Percentiles rank a stretch among this genome's conserved stretches.
phyloP scores from a whole-genome alignment of 1,140 invertebrate species.

The Cecropterus lyciades region DNA sequence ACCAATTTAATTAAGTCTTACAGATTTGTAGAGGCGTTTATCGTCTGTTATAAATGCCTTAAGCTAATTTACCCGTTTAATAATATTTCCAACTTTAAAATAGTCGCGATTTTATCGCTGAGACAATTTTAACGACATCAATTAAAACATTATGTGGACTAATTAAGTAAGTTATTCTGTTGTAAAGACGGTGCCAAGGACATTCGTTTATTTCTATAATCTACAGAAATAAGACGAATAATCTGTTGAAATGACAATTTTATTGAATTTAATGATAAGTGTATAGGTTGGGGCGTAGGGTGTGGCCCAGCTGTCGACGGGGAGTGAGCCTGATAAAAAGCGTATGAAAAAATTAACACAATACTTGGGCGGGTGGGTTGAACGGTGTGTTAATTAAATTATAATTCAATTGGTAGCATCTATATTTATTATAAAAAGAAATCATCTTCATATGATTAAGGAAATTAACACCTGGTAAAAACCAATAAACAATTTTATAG shows the following conservation, averaged over 20 bases:
- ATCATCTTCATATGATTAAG: no score
- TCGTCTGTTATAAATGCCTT: no score
- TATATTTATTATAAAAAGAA: no score
- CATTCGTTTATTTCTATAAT: constrained; percentile 20
- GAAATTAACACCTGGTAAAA: no score
- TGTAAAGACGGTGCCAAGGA: constrained; percentile 15
- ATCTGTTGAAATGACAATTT: constrained; percentile 13
- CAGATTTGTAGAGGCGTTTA: no score
- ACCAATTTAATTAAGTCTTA: no score
- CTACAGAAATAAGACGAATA: constrained; percentile 18
- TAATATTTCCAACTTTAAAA: constrained; percentile 6
- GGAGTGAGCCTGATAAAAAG: not conserved
- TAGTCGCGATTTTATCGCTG: constrained; percentile 2
- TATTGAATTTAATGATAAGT: constrained; percentile 26
- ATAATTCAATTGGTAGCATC: no score
- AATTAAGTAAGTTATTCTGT: constrained; percentile 9
- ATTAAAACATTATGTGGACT: constrained; percentile 12
- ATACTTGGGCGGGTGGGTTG: not conserved
- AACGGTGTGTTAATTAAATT: no score
- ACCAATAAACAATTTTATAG: no score
- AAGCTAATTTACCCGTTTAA: not conserved
- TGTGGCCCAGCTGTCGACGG: constrained; percentile 14
- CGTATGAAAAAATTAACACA: constrained; percentile 2
- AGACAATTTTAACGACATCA: constrained; percentile 9
- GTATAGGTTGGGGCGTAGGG: constrained; percentile 10